phyloP scores from a whole-genome alignment of 2,113 vertebrate species.

The Tringa solitaria region DNA sequence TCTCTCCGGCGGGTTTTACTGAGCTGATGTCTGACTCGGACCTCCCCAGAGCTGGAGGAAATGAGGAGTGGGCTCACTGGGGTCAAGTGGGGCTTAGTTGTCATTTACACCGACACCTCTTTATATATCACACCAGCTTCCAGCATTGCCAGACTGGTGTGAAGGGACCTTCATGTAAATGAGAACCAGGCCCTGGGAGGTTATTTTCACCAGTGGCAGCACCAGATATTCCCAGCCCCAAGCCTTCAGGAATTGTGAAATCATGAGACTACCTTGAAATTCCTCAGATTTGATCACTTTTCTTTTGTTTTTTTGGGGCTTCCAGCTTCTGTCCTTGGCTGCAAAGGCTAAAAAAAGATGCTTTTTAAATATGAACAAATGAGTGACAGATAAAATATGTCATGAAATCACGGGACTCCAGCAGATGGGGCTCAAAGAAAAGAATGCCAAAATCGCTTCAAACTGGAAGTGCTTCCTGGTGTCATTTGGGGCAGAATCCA shows the following conservation, averaged over 20 bases:
- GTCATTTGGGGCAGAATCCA: background rate
- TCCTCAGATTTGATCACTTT: background rate
- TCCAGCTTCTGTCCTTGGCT: background rate
- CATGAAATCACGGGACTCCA: conserved; percentile 27
- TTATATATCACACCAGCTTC: background rate
- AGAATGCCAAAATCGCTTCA: background rate
- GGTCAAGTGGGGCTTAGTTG: conserved; percentile 25
- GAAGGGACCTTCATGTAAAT: background rate
- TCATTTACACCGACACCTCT: background rate
- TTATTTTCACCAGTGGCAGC: background rate
- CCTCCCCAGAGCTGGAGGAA: conserved; percentile 44
- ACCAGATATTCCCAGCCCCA: background rate
- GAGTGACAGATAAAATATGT: background rate
- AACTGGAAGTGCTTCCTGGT: background rate
- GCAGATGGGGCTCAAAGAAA: conserved; percentile 67
- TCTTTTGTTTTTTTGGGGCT: background rate
- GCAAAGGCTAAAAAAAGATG: background rate
- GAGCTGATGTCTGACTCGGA: background rate
- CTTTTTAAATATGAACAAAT: background rate
- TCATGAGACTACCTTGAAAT: background rate
- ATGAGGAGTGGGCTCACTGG: background rate
- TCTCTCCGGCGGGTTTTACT: background rate
- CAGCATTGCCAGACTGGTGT: background rate
- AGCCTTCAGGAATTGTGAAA: background rate
- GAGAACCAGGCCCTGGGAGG: background rate